Conservation (phyloP, 2,113 vertebrate species). For the Chamaetylas fuelleborni region DNA sequence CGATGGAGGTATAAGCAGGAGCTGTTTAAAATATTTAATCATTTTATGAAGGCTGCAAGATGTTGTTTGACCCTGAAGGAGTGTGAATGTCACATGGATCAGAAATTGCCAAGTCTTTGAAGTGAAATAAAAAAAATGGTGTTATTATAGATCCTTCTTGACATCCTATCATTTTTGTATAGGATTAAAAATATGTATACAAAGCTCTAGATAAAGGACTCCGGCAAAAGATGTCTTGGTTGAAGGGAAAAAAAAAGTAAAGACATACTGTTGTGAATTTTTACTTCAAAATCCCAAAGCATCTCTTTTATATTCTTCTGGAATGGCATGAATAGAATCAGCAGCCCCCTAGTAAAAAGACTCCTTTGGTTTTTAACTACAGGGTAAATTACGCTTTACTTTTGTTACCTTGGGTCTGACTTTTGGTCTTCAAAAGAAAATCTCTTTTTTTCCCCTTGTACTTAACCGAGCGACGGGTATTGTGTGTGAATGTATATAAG, state of each 20-base stretch:
- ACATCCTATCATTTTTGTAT: conserved; percentile 86
- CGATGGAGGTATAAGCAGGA: conserved; percentile 91
- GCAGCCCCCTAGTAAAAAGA: conserved; percentile 59
- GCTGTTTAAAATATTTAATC: conserved; percentile 99
- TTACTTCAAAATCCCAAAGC: conserved; percentile 71
- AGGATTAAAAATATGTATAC: conserved; percentile 88
- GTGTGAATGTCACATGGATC: conserved; percentile 98
- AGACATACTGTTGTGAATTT: conserved; percentile 70
- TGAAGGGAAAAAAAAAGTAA: conserved; percentile 71
- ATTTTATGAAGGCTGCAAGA: conserved; percentile 98
- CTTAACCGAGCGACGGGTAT: not conserved
- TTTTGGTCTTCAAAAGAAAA: conserved; percentile 53
- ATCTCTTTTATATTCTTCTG: conserved; percentile 70
- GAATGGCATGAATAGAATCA: conserved; percentile 66
- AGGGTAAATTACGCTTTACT: conserved; percentile 52
- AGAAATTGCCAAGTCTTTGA: conserved; percentile 96
- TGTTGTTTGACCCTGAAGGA: conserved; percentile 99
- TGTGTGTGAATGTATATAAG: not conserved
- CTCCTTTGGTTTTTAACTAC: conserved; percentile 66
- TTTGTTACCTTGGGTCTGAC: conserved; percentile 44
- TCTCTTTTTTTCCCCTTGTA: not conserved
- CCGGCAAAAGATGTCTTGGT: conserved; percentile 73
- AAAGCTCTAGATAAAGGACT: conserved; percentile 80
- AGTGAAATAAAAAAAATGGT: conserved; percentile 90
- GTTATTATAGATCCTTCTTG: conserved; percentile 86